A percentile compares a stretch with the other conserved stretches of the same genome.
phyloP scores from a whole-genome alignment of 2,797 vertebrate genomes.

The Euthynnus affinis region DNA sequence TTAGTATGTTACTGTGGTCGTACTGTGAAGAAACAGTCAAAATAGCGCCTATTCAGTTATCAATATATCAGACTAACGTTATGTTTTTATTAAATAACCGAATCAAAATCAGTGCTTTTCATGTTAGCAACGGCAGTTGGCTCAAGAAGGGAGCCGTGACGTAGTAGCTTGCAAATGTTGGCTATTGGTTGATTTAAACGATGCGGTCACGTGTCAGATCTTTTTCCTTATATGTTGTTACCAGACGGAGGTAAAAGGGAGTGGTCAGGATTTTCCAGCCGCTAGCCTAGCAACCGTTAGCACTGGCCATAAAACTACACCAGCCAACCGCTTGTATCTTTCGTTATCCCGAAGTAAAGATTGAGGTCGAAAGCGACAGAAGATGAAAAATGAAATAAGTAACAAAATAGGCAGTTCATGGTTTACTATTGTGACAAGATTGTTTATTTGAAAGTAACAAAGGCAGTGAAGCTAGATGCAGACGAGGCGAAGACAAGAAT shows the following conservation, averaged over 20 bases:
- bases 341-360: fast-evolving
- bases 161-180: conserved; percentile 21
- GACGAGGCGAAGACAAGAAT: background rate
- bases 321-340: background rate
- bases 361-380: background rate
- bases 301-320: background rate
- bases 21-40: fast-evolving
- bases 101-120: fast-evolving
- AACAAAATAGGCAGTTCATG: fast-evolving
- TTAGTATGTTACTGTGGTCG: fast-evolving
- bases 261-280: conserved; percentile 9
- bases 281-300: background rate
- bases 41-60: background rate
- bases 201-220: background rate
- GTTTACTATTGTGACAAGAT: fast-evolving
- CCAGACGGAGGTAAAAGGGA: background rate
- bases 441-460: too few relatives aligned
- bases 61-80: fast-evolving
- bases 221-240: background rate
- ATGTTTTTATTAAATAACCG: background rate
- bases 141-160: conserved; percentile 60
- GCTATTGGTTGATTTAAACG: conserved; percentile 51
- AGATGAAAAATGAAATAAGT: too few relatives aligned
- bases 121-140: background rate
- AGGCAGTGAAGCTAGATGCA: background rate